Conservation (phyloP, 2,113 vertebrate species). For the Abramis brama region DNA sequence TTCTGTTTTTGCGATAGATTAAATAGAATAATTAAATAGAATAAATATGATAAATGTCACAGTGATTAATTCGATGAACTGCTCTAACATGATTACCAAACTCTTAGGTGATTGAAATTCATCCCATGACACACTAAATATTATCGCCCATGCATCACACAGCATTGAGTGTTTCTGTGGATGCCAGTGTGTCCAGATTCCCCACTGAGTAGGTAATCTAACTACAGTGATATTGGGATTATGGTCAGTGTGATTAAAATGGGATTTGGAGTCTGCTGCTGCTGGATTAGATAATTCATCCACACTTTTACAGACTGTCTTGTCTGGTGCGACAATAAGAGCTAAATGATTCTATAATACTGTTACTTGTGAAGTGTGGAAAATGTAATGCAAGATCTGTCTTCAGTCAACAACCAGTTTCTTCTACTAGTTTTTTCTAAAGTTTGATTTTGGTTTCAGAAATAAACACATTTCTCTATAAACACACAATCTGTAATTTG, state of each 20-base stretch:
- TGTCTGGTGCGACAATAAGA: constrained; percentile 12
- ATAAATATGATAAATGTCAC: neutral
- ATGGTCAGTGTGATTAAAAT: constrained; percentile 48
- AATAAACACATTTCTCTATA: neutral
- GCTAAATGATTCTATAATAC: neutral
- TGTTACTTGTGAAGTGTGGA: neutral
- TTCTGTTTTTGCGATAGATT: neutral
- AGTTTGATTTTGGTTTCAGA: neutral
- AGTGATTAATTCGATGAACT: neutral
- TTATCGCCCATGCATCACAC: neutral
- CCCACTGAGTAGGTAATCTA: constrained; percentile 32
- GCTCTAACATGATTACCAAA: neutral
- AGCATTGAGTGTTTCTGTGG: neutral
- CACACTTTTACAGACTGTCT: constrained; percentile 17
- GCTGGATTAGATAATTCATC: constrained; percentile 34
- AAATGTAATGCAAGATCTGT: neutral
- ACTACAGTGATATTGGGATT: constrained; percentile 49
- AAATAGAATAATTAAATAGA: too few species aligned
- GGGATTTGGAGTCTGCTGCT: constrained; percentile 48
- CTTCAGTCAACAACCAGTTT: neutral
- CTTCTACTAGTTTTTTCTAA: neutral
- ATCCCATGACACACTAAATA: neutral
- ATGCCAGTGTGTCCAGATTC: constrained; percentile 21
- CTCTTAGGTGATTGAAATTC: neutral
- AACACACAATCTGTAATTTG: neutral